Evolutionary conservation across 2,797 vertebrate genomes (phyloP).

Genomic region (Pseudocheirus occidentalis): DNA sequence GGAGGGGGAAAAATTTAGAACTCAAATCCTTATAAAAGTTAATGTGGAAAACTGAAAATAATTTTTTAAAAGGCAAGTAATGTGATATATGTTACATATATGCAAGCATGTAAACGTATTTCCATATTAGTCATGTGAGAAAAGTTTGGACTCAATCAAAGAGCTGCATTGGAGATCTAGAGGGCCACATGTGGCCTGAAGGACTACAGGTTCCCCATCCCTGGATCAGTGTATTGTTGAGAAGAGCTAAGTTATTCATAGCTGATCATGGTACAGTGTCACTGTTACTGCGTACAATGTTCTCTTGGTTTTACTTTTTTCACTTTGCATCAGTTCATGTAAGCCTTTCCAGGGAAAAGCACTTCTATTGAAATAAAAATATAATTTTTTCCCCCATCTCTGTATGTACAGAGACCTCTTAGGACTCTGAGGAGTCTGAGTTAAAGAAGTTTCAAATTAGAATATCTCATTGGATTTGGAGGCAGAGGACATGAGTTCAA

Average conservation of each 20-base stretch:
- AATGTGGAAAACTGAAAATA: too few species aligned
- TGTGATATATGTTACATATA: not conserved
- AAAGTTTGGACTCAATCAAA: not conserved
- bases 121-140: not conserved
- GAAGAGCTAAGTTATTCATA: not conserved
- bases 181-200: too few species aligned
- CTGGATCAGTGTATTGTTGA: not conserved
- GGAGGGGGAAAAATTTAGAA: too few species aligned
- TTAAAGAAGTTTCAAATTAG: not conserved
- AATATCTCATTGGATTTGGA: not conserved
- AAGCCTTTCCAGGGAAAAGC: not conserved
- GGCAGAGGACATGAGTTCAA: not conserved
- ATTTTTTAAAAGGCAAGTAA: too few species aligned
- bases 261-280: not conserved
- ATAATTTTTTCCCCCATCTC: not conserved
- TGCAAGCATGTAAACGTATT: not conserved
- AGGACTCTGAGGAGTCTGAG: not conserved
- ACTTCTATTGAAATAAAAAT: not conserved
- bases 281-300: not conserved
- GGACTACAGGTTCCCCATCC: too few species aligned
- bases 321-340: not conserved
- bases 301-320: not conserved
- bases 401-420: not conserved
- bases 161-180: too few species aligned
- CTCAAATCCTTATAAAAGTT: too few species aligned